Evolutionary conservation across 1,140 invertebrate species (phyloP), one percentile per base, ranked within the genome.

Genomic region (Trichogramma pretiosum): DNA sequence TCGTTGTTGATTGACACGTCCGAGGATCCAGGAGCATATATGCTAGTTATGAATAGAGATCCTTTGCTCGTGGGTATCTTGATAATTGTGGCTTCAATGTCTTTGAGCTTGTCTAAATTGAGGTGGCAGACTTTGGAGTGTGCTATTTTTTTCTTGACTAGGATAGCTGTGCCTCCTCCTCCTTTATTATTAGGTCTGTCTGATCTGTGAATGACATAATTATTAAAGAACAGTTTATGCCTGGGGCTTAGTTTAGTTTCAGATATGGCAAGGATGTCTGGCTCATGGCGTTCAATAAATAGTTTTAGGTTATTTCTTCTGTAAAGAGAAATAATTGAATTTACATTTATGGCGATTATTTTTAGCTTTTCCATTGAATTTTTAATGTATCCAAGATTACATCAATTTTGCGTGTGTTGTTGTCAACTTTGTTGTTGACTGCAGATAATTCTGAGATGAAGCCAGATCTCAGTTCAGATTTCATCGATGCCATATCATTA

Each of bases 161-260:
- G 2, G 5, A 57, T 52, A 1, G 35, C 55, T 3, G 50, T 56
- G 0, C 53, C 56, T 1, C 58, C 58, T 1, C 52, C 56, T 41
- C 53, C 30, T 3, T 2, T 46, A 0, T 28, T 17, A 1, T 37
- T 43, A 1, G 8, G 36, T 50, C 54, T 39, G 10, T 60, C 56
- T n/a, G n/a, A n/a, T 1, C 28, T 48, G 33, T 56, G 46, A 0
- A 56, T 37, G 7, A 58, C 26, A 17, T 58, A 58, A 3, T 60
- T 34, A 45, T 48, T 17, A 18, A 57, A 52, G 13, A 9, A 9
- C 2, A 54, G 2, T 14, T 40, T 22, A 21, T 53, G 50, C 10
- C 5, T 51, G 23, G 46, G 33, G 11, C 50, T 28, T 10, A 58
- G 16, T 46, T 58, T 58, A 0, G 56, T 58, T 53, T 56, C 56